Evolutionary conservation across 2,113 vertebrate genomes (phyloP).

Genomic region (Natator depressus): DNA sequence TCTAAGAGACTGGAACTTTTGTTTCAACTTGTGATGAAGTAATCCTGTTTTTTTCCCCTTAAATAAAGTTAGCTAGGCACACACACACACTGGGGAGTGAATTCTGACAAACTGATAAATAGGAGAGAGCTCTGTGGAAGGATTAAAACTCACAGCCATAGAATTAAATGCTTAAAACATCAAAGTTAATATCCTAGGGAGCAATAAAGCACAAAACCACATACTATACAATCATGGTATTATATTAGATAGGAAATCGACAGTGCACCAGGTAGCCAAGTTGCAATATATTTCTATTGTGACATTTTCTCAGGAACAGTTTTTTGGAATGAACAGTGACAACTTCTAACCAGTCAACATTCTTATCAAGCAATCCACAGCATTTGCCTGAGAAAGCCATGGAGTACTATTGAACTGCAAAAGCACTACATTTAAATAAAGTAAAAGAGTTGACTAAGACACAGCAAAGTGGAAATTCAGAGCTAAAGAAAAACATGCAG

Average conservation of each 20-base stretch:
- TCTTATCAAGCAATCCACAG: not conserved
- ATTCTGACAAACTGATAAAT: constrained; percentile 42
- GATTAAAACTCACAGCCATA: constrained; percentile 56
- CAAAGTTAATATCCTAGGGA: constrained; percentile 54
- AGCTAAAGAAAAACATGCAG: not conserved
- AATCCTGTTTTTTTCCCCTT: not conserved
- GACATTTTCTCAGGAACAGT: constrained; percentile 18
- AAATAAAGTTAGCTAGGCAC: constrained; percentile 25
- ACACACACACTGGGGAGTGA: not conserved
- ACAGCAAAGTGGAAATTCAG: not conserved
- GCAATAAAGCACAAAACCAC: constrained; percentile 69
- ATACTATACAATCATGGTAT: constrained; percentile 66
- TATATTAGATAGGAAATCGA: constrained; percentile 70
- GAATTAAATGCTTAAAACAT: constrained; percentile 71
- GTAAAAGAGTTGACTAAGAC: not conserved
- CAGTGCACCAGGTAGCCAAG: constrained; percentile 40
- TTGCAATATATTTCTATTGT: constrained; percentile 27
- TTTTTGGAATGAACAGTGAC: constrained; percentile 20
- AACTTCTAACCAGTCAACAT: constrained; percentile 23
- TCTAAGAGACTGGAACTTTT: not conserved
- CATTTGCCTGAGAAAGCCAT: not conserved
- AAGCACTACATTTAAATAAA: accelerated
- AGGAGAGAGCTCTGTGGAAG: not conserved
- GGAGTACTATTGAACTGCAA: not conserved
- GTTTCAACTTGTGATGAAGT: constrained; percentile 9